Conservation (phyloP, 2,888 invertebrate genomes). For the Priocnemis perturbator region DNA sequence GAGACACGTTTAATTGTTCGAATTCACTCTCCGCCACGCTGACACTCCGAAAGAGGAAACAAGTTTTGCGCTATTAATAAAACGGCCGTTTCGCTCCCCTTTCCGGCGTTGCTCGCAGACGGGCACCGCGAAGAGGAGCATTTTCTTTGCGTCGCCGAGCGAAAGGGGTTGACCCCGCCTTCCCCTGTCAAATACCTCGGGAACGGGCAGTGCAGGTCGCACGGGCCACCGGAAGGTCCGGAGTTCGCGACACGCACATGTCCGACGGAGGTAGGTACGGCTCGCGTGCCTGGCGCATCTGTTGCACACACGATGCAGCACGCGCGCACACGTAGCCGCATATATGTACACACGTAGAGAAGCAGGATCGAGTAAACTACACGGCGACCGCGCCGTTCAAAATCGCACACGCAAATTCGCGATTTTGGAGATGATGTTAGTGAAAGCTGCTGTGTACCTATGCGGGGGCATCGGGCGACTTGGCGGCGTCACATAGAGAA, state of each 20-base stretch:
- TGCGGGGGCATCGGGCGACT: no score
- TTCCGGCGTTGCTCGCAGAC: neutral
- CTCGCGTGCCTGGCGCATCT: slow-evolving; percentile 74
- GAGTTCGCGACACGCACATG: slow-evolving; percentile 68
- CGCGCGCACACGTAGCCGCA: slow-evolving; percentile 42
- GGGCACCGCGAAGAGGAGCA: slow-evolving; percentile 4
- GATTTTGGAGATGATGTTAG: no score
- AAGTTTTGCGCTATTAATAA: no score
- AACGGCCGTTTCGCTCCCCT: slow-evolving; percentile 1
- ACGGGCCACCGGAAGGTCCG: slow-evolving; percentile 61
- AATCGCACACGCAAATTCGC: no score
- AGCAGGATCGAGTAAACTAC: neutral
- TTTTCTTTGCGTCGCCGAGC: slow-evolving; percentile 6
- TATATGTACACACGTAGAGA: slow-evolving; percentile 21
- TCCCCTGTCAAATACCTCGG: slow-evolving; percentile 65
- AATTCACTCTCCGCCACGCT: no score
- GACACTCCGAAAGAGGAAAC: no score
- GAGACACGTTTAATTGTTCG: no score
- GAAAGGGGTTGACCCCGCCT: slow-evolving; percentile 4
- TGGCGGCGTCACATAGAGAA: slow-evolving; percentile 1
- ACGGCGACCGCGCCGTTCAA: no score
- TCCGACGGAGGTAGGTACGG: slow-evolving; percentile 58
- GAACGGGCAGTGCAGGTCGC: slow-evolving; percentile 47
- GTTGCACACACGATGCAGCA: slow-evolving; percentile 68
- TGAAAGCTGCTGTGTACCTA: no score